Evolutionary conservation across 2,888 invertebrate species (phyloP).

Genomic region (Megaustenia siamemsis): DNA sequence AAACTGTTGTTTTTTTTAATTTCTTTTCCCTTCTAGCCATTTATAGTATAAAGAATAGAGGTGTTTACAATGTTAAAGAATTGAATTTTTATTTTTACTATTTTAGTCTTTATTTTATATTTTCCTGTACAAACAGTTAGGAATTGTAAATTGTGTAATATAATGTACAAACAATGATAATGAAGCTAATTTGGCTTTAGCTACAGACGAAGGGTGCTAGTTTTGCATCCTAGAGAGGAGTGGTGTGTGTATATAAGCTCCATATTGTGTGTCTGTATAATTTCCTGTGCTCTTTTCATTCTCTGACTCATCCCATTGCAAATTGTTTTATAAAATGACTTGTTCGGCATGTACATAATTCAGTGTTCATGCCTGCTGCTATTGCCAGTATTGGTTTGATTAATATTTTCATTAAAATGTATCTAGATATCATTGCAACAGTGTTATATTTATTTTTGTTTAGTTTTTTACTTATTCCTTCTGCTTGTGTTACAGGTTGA

Average conservation of each 20-base stretch:
- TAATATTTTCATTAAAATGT: too few relatives aligned
- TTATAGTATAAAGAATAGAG: too few relatives aligned
- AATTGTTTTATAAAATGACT: not conserved
- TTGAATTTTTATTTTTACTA: not conserved
- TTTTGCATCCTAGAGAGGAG: not conserved
- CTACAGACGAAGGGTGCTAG: not conserved
- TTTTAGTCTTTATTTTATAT: not conserved
- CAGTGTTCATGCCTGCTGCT: not conserved
- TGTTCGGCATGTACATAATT: not conserved
- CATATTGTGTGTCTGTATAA: not conserved
- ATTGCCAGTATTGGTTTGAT: too few relatives aligned
- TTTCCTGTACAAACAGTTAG: not conserved
- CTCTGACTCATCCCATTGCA: too few relatives aligned
- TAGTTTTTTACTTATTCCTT: too few relatives aligned
- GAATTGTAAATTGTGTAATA: conserved; percentile 38
- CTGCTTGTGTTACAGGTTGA: too few relatives aligned
- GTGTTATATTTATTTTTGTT: too few relatives aligned
- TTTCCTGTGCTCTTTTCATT: not conserved
- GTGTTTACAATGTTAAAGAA: too few relatives aligned
- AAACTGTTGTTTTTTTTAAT: too few relatives aligned
- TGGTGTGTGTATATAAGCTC: not conserved
- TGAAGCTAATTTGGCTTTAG: too few relatives aligned
- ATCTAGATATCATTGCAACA: too few relatives aligned
- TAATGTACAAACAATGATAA: conserved; percentile 21
- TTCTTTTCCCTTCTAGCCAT: too few relatives aligned